These are phyloP conservation scores for Archaeoteleia sp. DNA, from an alignment of 2,888 invertebrate species.

Conservation along the genomic window DNA sequence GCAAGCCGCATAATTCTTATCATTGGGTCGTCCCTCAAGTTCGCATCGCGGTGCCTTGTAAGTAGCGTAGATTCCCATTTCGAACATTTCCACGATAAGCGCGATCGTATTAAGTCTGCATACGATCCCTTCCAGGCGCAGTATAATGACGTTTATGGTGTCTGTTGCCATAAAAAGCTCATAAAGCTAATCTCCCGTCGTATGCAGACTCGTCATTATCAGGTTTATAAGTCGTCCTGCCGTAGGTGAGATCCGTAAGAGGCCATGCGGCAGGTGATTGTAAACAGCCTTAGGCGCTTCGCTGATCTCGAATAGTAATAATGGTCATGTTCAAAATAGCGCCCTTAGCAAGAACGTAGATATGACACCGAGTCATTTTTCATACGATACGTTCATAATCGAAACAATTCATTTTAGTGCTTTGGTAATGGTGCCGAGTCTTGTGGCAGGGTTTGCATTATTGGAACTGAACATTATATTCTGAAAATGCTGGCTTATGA, in stretches of 20 bases:
- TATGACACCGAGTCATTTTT: constrained; percentile 21
- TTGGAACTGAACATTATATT: too few species aligned
- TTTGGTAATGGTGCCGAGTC: too few species aligned
- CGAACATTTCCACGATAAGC: constrained; percentile 29
- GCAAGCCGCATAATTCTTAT: constrained; percentile 25
- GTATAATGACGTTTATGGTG: constrained; percentile 57
- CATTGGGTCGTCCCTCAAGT: not conserved
- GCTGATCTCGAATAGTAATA: constrained; percentile 23
- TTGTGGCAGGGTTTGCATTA: too few species aligned
- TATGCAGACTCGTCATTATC: constrained; percentile 42
- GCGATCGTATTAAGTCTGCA: constrained; percentile 32
- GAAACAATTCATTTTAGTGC: constrained; percentile 18
- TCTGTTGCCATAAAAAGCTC: constrained; percentile 55
- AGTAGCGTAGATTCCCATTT: constrained; percentile 27
- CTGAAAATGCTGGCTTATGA: too few species aligned
- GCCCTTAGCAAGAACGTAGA: constrained; percentile 6
- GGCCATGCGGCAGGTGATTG: constrained; percentile 36
- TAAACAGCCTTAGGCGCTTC: constrained; percentile 32
- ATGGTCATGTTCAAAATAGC: constrained; percentile 27
- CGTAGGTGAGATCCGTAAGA: constrained; percentile 25
- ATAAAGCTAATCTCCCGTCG: constrained; percentile 57
- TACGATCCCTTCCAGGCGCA: constrained; percentile 26
- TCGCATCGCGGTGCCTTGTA: constrained; percentile 17
- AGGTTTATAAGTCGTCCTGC: constrained; percentile 30
- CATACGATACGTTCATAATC: constrained; percentile 11